These are phyloP conservation scores for Drosophila algonquin DNA, from an alignment of 2,888 invertebrate genomes.

Conservation along the genomic window DNA sequence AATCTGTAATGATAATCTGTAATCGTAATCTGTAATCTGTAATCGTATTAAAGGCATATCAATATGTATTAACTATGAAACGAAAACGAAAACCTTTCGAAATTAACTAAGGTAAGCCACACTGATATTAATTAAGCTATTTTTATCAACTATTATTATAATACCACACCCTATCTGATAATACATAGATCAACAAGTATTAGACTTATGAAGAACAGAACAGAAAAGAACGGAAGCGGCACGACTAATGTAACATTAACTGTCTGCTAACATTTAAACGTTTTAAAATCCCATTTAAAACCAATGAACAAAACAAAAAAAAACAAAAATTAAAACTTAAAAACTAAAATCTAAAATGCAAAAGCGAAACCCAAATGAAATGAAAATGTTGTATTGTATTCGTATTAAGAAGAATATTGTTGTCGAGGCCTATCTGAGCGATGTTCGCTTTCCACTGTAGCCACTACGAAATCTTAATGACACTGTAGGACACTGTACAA, in stretches of 20 bases:
- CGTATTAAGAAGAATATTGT: constrained; percentile 54
- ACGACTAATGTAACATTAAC: constrained; percentile 46
- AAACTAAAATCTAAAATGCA: not conserved
- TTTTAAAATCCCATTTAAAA: constrained; percentile 31
- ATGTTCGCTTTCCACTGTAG: constrained; percentile 81
- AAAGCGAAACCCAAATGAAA: constrained; percentile 13
- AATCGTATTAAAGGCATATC: constrained; percentile 55
- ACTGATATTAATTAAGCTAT: constrained; percentile 76
- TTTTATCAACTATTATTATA: constrained; percentile 63
- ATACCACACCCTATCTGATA: constrained; percentile 53
- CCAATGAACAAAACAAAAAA: constrained; percentile 40
- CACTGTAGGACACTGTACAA: constrained; percentile 45
- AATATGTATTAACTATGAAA: constrained; percentile 53
- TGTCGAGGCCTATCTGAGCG: constrained; percentile 75
- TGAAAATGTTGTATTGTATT: constrained; percentile 50
- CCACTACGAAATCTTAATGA: constrained; percentile 66
- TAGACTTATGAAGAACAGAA: constrained; percentile 70
- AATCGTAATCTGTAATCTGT: constrained; percentile 44
- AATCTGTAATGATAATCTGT: constrained; percentile 40
- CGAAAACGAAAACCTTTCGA: constrained; percentile 55
- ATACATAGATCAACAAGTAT: constrained; percentile 57
- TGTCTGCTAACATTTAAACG: constrained; percentile 57
- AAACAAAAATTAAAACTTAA: constrained; percentile 32
- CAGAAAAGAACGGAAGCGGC: constrained; percentile 46
- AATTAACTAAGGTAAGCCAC: constrained; percentile 65